Conservation (phyloP, 2,113 vertebrate species). For the Anguilla rostrata region DNA sequence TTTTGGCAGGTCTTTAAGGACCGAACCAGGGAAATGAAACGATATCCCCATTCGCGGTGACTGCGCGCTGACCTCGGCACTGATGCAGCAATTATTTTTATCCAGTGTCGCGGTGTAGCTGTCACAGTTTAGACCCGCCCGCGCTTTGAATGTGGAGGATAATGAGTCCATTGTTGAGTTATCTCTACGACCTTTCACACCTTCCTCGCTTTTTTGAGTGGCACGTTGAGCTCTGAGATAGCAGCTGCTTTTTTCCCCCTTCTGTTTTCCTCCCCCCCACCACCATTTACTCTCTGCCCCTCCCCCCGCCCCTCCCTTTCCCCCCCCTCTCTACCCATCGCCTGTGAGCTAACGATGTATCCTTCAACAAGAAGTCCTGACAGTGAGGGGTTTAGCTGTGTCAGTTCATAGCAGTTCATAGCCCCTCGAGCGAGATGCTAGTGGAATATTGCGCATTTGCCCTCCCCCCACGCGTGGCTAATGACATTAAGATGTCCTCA, state of each 20-base stretch:
- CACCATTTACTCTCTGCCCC: background rate
- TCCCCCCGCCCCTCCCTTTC: no score
- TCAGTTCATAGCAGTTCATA: background rate
- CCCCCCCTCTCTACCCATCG: no score
- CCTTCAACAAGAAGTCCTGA: background rate
- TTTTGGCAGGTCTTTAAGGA: no score
- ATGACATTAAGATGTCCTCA: background rate
- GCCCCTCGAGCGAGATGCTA: no score
- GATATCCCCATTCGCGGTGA: no score
- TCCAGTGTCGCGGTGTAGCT: background rate
- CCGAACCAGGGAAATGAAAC: no score
- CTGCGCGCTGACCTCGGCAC: no score
- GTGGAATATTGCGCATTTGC: background rate
- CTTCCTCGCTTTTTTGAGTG: background rate
- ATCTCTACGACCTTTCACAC: background rate
- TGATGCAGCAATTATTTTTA: no score
- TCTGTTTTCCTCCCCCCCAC: background rate
- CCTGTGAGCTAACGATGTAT: background rate
- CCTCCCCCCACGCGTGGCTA: background rate
- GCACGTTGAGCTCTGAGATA: background rate
- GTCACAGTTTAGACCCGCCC: no score
- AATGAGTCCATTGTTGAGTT: background rate
- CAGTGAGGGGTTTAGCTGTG: background rate
- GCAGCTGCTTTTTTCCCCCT: background rate
- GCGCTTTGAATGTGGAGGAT: background rate